Evolutionary conservation across 2,888 invertebrate genomes (phyloP).

Genomic region (Corbicula japonica): DNA sequence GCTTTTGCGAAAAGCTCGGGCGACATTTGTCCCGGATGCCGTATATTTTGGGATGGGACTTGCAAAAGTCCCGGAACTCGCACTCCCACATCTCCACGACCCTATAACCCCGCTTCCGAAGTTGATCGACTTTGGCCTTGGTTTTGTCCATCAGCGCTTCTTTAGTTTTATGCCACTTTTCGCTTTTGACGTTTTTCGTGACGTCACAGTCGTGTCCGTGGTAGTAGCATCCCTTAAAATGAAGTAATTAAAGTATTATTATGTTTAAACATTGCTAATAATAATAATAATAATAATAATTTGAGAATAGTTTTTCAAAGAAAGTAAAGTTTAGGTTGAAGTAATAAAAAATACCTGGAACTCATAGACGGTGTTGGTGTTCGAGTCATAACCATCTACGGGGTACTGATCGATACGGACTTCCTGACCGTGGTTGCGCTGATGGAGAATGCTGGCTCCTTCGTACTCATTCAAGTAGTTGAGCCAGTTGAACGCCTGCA

Average conservation of each 20-base stretch:
- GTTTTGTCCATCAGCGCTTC: slow-evolving; percentile 12
- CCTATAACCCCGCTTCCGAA: slow-evolving; percentile 17
- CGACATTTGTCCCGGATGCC: slow-evolving; percentile 20
- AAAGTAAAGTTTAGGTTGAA: neutral
- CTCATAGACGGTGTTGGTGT: slow-evolving; percentile 38
- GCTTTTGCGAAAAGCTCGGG: slow-evolving; percentile 29
- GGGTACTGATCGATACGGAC: slow-evolving; percentile 39
- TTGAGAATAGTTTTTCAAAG: neutral
- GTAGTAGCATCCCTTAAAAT: slow-evolving; percentile 56
- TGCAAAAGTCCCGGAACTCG: slow-evolving; percentile 41
- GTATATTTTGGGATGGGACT: slow-evolving; percentile 35
- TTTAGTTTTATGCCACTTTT: slow-evolving; percentile 37
- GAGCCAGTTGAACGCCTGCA: slow-evolving; percentile 52
- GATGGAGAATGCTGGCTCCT: slow-evolving; percentile 24
- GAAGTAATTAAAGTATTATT: slow-evolving; percentile 1
- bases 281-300: neutral
- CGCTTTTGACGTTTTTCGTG: slow-evolving; percentile 24
- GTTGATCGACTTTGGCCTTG: slow-evolving; percentile 23
- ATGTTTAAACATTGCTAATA: too few relatives aligned
- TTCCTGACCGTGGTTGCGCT: slow-evolving; percentile 31
- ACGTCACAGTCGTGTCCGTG: slow-evolving; percentile 51
- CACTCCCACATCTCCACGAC: slow-evolving; percentile 60
- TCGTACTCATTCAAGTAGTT: slow-evolving; percentile 35
- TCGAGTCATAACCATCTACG: slow-evolving; percentile 40
- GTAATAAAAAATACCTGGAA: slow-evolving; percentile 34